A percentile compares a stretch with the other conserved stretches of the same genome.
Conservation (phyloP, 2,888 invertebrate species). For the Chelonus formosanus region DNA sequence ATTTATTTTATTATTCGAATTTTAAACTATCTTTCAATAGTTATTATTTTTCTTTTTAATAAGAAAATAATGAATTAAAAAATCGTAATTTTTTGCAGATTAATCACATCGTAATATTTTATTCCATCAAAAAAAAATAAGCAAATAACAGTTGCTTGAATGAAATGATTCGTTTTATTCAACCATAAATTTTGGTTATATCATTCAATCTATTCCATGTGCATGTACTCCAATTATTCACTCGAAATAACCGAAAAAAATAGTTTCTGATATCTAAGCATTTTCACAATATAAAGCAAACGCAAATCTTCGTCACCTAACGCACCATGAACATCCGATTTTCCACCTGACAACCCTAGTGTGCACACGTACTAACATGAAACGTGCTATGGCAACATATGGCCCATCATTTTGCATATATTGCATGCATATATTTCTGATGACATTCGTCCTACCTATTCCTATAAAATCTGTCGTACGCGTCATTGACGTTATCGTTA, state of each 20-base stretch:
- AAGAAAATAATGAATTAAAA: no score
- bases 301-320: constrained; percentile 28
- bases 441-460: constrained; percentile 17
- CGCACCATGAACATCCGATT: constrained; percentile 50
- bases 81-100: no score
- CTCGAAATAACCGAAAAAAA: not conserved
- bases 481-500: constrained; percentile 10
- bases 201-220: not conserved
- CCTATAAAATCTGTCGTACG: constrained; percentile 46
- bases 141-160: no score
- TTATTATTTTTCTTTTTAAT: no score
- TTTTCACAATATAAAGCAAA: constrained; percentile 1
- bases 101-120: no score
- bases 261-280: not conserved
- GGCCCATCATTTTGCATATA: constrained; percentile 51
- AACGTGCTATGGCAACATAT: constrained; percentile 43
- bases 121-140: no score
- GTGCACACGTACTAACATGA: constrained; percentile 11
- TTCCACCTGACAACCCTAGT: constrained; percentile 52
- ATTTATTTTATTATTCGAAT: no score
- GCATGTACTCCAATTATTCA: constrained; percentile 16
- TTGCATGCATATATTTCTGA: constrained; percentile 36
- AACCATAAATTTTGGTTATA: no score
- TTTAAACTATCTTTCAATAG: no score
- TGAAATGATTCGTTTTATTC: no score